Percentiles rank a stretch among this genome's conserved stretches.
These are phyloP conservation scores for Spodoptera litura DNA, from an alignment of 1,140 invertebrate species.

Conservation along the genomic window DNA sequence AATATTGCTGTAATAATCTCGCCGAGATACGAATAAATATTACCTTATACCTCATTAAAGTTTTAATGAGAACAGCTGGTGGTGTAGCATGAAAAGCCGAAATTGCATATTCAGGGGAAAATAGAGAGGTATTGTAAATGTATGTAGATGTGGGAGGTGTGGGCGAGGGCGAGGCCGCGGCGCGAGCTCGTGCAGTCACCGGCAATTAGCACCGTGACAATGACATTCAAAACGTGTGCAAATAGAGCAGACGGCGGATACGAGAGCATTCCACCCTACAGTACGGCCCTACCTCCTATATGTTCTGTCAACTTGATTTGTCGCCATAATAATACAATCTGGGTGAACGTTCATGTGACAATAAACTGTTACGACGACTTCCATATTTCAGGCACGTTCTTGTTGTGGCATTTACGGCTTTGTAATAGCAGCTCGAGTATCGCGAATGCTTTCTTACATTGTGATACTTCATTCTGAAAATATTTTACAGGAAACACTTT, in stretches of 20 bases:
- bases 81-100: slow-evolving; percentile 44
- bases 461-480: slow-evolving; percentile 23
- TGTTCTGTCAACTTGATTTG: slow-evolving; percentile 44
- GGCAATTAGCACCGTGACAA: slow-evolving; percentile 79
- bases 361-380: slow-evolving; percentile 45
- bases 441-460: slow-evolving; percentile 11
- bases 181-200: slow-evolving; percentile 56
- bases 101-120: slow-evolving; percentile 51
- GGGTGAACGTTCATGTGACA: slow-evolving; percentile 30
- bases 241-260: slow-evolving; percentile 65
- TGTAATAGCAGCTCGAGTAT: slow-evolving; percentile 41
- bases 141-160: slow-evolving; percentile 57
- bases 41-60: slow-evolving; percentile 50
- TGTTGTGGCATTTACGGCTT: slow-evolving; percentile 44
- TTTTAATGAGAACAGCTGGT: slow-evolving; percentile 49
- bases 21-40: slow-evolving; percentile 48
- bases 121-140: slow-evolving; percentile 49
- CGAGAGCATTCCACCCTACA: slow-evolving; percentile 8
- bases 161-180: slow-evolving; percentile 48
- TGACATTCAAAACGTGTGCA: slow-evolving; percentile 82
- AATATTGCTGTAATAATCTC: slow-evolving; percentile 43
- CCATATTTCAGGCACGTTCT: slow-evolving; percentile 46
- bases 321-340: slow-evolving; percentile 46
- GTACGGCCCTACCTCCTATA: slow-evolving; percentile 1
- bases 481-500: slow-evolving; percentile 21